phyloP scores from a whole-genome alignment of 2,888 invertebrate species.

The Ischnus inquisitorius region DNA sequence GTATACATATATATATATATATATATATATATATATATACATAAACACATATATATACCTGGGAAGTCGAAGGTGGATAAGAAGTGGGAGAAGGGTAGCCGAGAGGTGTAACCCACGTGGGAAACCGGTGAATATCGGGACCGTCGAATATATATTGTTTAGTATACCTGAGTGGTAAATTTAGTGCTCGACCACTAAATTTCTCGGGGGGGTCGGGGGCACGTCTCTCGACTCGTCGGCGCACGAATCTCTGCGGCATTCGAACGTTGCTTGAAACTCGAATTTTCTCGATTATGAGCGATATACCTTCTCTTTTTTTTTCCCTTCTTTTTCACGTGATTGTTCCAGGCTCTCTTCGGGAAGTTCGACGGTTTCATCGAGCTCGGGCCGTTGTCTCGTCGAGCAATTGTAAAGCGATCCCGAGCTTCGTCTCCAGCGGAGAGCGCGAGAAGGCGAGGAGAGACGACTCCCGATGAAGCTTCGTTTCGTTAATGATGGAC shows the following conservation, averaged over 20 bases:
- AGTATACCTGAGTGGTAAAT: slow-evolving; percentile 83
- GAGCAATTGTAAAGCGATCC: background rate
- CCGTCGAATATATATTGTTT: slow-evolving; percentile 81
- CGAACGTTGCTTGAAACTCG: background rate
- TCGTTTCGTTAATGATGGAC: slow-evolving; percentile 68
- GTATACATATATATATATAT: slow-evolving; percentile 24
- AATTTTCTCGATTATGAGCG: slow-evolving; percentile 12
- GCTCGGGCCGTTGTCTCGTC: too few species aligned
- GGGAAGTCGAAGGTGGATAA: slow-evolving; percentile 45
- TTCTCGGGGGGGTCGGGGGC: slow-evolving; percentile 77
- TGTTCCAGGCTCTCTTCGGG: background rate
- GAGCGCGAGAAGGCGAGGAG: slow-evolving; percentile 1
- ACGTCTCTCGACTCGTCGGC: background rate
- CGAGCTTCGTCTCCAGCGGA: background rate
- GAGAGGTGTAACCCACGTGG: slow-evolving; percentile 67
- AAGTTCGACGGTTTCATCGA: background rate
- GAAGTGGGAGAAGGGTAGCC: slow-evolving; percentile 63
- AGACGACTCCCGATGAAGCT: slow-evolving; percentile 25
- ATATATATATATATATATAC: slow-evolving; percentile 20
- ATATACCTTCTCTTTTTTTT: background rate
- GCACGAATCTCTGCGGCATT: background rate
- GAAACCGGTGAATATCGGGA: slow-evolving; percentile 64
- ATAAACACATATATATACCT: slow-evolving; percentile 52
- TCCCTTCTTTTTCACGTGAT: background rate
- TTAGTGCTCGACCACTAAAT: slow-evolving; percentile 83